Evolutionary conservation across 2,888 invertebrate species (phyloP), one percentile per base, ranked within the genome.

Genomic region (Trichopoda pennipes): DNA sequence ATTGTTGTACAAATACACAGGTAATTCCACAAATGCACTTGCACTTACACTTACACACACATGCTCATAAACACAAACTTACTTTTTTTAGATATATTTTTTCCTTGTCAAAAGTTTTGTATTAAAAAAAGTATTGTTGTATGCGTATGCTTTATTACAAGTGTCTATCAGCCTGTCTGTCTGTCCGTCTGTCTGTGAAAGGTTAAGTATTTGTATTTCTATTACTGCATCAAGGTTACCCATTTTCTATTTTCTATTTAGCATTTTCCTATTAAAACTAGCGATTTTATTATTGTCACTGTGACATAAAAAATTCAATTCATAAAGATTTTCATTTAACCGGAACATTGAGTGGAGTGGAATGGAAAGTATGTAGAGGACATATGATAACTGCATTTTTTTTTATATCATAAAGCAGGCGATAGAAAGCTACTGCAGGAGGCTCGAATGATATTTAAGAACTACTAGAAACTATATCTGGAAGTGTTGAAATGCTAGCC

Each of bases 131-230:
- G 4, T 28, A 28, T 28, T 28, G 6, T 1, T 38, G 28, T 2
- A 19, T 42, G 44, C 21, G 42, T 70, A 44, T 69, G n/a, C 6
- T 42, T 68, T 19, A 61, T 42, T 56, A 28, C 38, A 21, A 53
- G 35, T 58, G 60, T 70, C 56, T 60, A 61, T 64, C 53, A 47
- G 58, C n/a, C 74, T 56, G 68, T 68, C 60, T 81, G 38, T 68
- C 9, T 56, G 68, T 68, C 60, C 76, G 38, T 68, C 9, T 55
- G 60, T 44, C 51, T 60, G 42, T 16, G 14, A 9, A 35, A 51
- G 28, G 19, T 23, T 61, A n/a, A 55, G 19, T 53, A 16, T 47
- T 28, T 6, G 28, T 6, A 7, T 28, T 28, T 4, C 28, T 28
- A 35, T 78, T 78, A 64, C 49, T 32, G 23, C 58, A 63, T 16